Evolutionary conservation across 2,113 vertebrate species (phyloP), one percentile per base, ranked within the genome.

Genomic region (Chaenogobius annularis): DNA sequence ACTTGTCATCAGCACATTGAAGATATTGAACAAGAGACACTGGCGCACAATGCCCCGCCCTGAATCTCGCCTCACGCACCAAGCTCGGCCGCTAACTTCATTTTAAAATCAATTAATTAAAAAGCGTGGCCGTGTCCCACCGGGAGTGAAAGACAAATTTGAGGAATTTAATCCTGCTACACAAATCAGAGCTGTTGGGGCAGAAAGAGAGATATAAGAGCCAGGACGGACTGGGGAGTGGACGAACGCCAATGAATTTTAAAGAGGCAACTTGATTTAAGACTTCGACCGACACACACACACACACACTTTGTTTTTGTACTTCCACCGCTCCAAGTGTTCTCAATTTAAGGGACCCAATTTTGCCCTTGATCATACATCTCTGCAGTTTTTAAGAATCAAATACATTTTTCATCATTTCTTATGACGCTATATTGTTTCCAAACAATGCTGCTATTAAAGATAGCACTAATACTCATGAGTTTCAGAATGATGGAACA

Each of bases 41-140:
- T 7, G 63, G 70, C 55, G 22, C 23, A 40, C 40, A 31, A 31
- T 20, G 20, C 44, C 40, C 64, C 64, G 15, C n/a, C 13, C 13
- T 26, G 20, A 20, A 26, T 7, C 19, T 61, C 46, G 19, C n/a
- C 70, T 14, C 62, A 71, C 63, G 66, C 69, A 72, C 66, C 50
- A 19, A 66, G 54, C 52, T 23, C 50, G 43, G 70, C 81, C 67
- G 77, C 83, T 82, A 88, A 90, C 73, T 83, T 84, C 43, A 90
- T 89, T 90, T 87, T 68, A 79, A 82, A 90, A 90, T 88, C 83
- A 88, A 91, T 88, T 90, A 85, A 85, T 88, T 87, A 84, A 90
- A 89, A 89, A 84, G 74, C 81, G 79, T 9, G 66, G 72, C 40
- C 67, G 50, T 86, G 72, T 81, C 72, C 89, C 85, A 75, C 68